These are phyloP conservation scores for Lutjanus argentimaculatus DNA, from an alignment of 2,797 vertebrate species.

Conservation along the genomic window DNA sequence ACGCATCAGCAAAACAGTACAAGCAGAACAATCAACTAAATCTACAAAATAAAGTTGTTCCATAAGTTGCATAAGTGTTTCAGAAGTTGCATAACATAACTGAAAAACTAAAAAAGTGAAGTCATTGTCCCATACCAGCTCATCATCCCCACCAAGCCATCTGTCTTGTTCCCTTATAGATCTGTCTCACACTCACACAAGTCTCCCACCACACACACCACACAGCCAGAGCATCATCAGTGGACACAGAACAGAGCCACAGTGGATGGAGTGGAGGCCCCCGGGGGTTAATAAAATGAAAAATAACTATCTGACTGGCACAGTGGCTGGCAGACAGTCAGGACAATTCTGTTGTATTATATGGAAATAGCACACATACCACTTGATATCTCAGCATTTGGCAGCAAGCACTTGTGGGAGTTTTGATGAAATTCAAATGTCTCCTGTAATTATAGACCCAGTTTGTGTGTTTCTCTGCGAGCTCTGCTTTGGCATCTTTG, in stretches of 20 bases:
- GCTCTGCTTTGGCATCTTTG: conserved; percentile 57
- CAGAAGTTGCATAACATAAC: neutral
- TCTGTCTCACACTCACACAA: neutral
- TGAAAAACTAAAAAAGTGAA: neutral
- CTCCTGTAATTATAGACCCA: conserved; percentile 66
- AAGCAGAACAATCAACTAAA: neutral
- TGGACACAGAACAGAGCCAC: conserved; percentile 41
- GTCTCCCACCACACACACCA: conserved; percentile 26
- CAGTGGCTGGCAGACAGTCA: conserved; percentile 32
- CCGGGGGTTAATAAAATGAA: conserved; percentile 45
- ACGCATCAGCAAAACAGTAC: neutral
- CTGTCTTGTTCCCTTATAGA: conserved; percentile 7
- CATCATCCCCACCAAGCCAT: conserved; percentile 15
- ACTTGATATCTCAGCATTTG: conserved; percentile 51
- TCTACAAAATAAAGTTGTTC: neutral
- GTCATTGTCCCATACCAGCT: conserved; percentile 5
- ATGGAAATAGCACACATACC: conserved; percentile 39
- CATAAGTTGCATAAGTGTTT: no score
- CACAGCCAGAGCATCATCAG: conserved; percentile 45
- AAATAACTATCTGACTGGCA: conserved; percentile 49
- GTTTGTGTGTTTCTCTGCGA: conserved; percentile 55
- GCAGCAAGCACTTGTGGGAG: conserved; percentile 38
- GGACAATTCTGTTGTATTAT: conserved; percentile 54
- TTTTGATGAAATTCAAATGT: conserved; percentile 66
- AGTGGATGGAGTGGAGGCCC: conserved; percentile 23